Conservation (phyloP, 2,113 vertebrate genomes). For the Cinclus cinclus region DNA sequence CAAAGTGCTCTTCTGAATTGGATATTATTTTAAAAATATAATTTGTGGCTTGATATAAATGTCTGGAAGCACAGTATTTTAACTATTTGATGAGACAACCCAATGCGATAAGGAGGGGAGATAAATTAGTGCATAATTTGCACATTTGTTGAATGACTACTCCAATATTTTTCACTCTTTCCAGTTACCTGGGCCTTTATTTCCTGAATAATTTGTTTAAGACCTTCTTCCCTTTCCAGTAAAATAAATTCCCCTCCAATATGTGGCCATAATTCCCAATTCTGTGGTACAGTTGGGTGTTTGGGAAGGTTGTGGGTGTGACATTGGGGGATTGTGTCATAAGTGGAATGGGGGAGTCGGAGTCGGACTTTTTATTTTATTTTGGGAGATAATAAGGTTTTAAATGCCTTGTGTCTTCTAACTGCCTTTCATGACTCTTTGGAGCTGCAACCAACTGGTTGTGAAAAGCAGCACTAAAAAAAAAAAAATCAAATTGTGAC, state of each 20-base stretch:
- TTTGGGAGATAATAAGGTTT: background rate
- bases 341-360: background rate
- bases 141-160: background rate
- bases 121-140: background rate
- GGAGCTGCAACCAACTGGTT: background rate
- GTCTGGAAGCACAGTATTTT: background rate
- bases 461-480: background rate
- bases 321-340: background rate
- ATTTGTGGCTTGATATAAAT: background rate
- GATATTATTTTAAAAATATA: background rate
- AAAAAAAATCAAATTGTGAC: background rate
- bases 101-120: background rate
- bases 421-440: background rate
- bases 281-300: background rate
- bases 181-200: background rate
- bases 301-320: background rate
- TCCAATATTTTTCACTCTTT: background rate
- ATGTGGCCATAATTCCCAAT: background rate
- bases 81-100: background rate
- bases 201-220: background rate
- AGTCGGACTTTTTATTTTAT: background rate
- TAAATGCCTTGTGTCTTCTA: background rate
- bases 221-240: background rate
- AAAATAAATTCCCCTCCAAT: background rate
- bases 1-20: background rate